Evolutionary conservation across 2,797 vertebrate species (phyloP), one percentile per base, ranked within the genome.

Genomic region (Bovichtus variegatus): DNA sequence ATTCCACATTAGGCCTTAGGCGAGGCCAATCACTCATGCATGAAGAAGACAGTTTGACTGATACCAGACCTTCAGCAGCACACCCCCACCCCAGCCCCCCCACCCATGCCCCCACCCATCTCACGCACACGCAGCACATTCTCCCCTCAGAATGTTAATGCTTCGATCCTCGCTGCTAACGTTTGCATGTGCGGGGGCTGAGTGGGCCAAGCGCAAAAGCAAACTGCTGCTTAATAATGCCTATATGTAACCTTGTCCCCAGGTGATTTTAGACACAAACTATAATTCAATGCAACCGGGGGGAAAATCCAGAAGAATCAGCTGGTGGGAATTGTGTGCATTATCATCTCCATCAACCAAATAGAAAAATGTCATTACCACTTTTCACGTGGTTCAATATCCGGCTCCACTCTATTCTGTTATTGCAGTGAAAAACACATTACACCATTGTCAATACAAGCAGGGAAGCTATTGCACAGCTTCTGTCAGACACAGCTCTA

Each of bases 11-110:
- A 74, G 86, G 84, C 81, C 72, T 89, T 77, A 68, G 57, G 74
- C 8, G 65, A 76, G 80, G 69, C 80, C 51, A 50, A 74, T 89
- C 86, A 74, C 49, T 66, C 83, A 83, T 88, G 85, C 90, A 41
- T 78, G 87, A 83, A 85, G 90, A 93, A 83, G 91, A 60, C 69
- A 80, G 81, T 87, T 88, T 88, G 21, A 90, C 91, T 94, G 70
- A 93, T 88, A 86, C 83, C 81, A 91, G 62, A 55, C 84, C 90
- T 85, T 91, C 87, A 85, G 21, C 86, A 82, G 71, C 85, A 58
- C 53, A 27, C 50, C 29, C 58, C 11, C 58, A 15, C 79, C 23
- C 9, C 9, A 27, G 2, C 59, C 58, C 15, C 79, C 23, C 9
- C 9, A 27, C 2, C 59, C 19, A 60, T 36, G 27, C 61, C 12